These are phyloP conservation scores for Heliconius ismenius DNA, from an alignment of 2,888 invertebrate genomes.

Conservation along the genomic window DNA sequence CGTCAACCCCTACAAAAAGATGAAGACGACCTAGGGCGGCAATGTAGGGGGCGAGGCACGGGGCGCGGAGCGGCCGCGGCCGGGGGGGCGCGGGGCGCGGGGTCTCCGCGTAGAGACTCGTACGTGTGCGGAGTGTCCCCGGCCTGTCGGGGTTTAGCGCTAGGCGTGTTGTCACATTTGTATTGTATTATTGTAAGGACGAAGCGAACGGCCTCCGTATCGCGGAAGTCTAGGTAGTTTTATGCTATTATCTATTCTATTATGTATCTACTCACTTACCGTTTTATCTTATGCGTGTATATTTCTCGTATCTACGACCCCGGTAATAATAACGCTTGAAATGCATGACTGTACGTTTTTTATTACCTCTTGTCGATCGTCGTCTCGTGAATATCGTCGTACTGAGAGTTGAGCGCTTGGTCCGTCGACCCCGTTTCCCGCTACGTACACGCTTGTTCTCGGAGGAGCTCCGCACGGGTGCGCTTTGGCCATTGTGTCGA, in stretches of 20 bases:
- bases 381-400: constrained; percentile 78
- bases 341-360: constrained; percentile 93
- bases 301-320: constrained; percentile 84
- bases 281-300: constrained; percentile 81
- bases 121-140: constrained; percentile 74
- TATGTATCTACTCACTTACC: constrained; percentile 77
- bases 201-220: constrained; percentile 75
- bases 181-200: constrained; percentile 80
- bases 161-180: constrained; percentile 81
- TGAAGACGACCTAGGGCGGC: constrained; percentile 89
- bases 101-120: constrained; percentile 80
- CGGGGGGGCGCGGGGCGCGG: constrained; percentile 77
- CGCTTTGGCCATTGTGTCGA: constrained; percentile 78
- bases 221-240: constrained; percentile 78
- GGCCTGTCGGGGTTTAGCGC: constrained; percentile 79
- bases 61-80: constrained; percentile 57
- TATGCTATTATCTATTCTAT: constrained; percentile 77
- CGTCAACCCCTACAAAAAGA: constrained; percentile 93
- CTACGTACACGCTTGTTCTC: constrained; percentile 81
- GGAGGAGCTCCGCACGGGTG: constrained; percentile 77
- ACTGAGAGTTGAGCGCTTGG: constrained; percentile 79
- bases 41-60: constrained; percentile 56
- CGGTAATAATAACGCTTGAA: constrained; percentile 94
- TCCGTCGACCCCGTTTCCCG: constrained; percentile 78
- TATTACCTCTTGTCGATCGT: constrained; percentile 81